These are phyloP conservation scores for Choristoneura rosaceana DNA, from an alignment of 2,888 invertebrate species.

Conservation along the genomic window DNA sequence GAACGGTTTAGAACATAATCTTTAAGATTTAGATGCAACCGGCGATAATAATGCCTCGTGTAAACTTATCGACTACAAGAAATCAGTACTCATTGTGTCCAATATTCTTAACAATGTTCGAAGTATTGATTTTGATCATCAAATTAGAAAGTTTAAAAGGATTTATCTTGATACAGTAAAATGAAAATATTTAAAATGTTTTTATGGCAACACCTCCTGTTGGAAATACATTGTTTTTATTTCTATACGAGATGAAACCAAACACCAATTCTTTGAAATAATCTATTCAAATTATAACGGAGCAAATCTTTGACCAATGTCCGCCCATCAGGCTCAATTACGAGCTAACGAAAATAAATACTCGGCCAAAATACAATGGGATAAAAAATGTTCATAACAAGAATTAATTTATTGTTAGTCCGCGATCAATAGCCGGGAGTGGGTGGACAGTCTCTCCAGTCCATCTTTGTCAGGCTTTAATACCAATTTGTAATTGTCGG, in stretches of 20 bases:
- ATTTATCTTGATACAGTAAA: constrained; percentile 34
- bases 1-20: constrained; percentile 60
- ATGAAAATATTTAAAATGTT: constrained; percentile 1
- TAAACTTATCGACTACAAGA: constrained; percentile 66
- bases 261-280: constrained; percentile 42
- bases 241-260: constrained; percentile 10
- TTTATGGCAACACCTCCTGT: neutral
- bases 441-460: constrained; percentile 85
- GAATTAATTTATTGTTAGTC: constrained; percentile 83
- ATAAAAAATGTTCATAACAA: constrained; percentile 83
- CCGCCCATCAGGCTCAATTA: constrained; percentile 76
- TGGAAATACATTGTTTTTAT: neutral
- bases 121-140: constrained; percentile 56
- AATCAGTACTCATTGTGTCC: constrained; percentile 56
- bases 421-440: constrained; percentile 82
- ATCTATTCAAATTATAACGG: constrained; percentile 55
- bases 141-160: constrained; percentile 44
- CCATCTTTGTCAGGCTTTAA: constrained; percentile 85
- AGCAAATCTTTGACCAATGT: constrained; percentile 78
- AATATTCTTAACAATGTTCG: constrained; percentile 43
- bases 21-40: constrained; percentile 62
- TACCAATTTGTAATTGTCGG: constrained; percentile 84
- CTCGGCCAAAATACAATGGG: constrained; percentile 71
- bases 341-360: constrained; percentile 75
- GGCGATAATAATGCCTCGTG: constrained; percentile 66